Percentiles rank a stretch among this genome's conserved stretches.
Conservation (phyloP, 2,888 invertebrate genomes). For the Erebia ligea region DNA sequence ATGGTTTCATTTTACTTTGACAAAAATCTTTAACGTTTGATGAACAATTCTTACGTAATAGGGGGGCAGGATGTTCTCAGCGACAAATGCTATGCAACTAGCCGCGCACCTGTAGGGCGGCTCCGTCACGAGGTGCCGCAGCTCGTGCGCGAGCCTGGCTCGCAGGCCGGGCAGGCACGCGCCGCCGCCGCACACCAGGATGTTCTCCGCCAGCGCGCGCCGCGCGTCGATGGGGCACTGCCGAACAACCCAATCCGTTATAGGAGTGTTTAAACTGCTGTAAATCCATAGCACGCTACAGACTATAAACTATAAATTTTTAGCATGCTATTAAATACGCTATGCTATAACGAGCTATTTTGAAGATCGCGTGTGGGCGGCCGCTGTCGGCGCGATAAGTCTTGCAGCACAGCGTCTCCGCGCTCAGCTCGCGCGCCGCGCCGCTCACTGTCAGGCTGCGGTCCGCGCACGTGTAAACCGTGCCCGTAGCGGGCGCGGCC, state of each 20-base stretch:
- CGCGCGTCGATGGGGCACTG: constrained; percentile 93
- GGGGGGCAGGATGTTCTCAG: too few relatives aligned
- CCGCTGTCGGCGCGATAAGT: too few relatives aligned
- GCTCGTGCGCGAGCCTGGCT: constrained; percentile 90
- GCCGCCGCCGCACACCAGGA: constrained; percentile 94
- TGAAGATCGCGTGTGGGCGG: too few relatives aligned
- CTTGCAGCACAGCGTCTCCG: constrained; percentile 85
- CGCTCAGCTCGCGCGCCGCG: constrained; percentile 90
- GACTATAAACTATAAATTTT: too few relatives aligned
- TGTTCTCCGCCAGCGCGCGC: constrained; percentile 89
- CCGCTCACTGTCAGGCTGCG: constrained; percentile 86
- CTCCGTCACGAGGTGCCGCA: constrained; percentile 85
- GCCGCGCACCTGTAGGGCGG: constrained; percentile 80
- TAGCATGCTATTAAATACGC: too few relatives aligned
- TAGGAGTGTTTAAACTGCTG: too few relatives aligned
- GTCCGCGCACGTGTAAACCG: constrained; percentile 65
- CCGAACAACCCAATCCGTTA: background rate
- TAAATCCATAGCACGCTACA: too few relatives aligned
- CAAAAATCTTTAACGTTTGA: too few relatives aligned
- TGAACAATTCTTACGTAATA: too few relatives aligned
- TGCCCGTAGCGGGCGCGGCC: constrained; percentile 77
- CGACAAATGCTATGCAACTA: too few relatives aligned
- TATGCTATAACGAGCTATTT: too few relatives aligned
- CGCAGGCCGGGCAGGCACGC: constrained; percentile 92
- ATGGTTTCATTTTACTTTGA: too few relatives aligned